Base-by-base conservation (phyloP, 2,888 invertebrate species). In the Drosophila mimica region DNA sequence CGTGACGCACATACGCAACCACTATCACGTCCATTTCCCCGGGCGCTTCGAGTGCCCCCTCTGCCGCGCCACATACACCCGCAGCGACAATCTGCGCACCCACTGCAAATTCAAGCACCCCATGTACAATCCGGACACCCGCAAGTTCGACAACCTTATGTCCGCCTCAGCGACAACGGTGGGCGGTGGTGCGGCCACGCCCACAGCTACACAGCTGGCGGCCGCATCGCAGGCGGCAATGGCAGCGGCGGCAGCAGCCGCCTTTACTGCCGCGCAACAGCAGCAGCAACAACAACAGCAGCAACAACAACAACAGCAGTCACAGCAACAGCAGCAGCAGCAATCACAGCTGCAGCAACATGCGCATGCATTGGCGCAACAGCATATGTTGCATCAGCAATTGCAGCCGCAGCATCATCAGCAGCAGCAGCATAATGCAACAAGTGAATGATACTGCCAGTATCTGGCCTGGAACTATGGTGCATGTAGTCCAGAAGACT, bases 91-190 rank as follows among this genome's bases (percentile, higher is more conserved):
- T 94, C 96, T 97, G 94, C 96, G 97, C 94, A 97, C 97, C 93
- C 97, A 97, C 95, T 97, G 97, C 96, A 97, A 97, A 95, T 97
- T 97, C 95, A 97, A 97, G 94, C 97, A 97, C 94, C 97, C 97
- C 94, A 95, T 95, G 94, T 96, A 95, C 94, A 96, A 96, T 94
- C 96, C 96, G 85, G 97, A 97, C 94, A 96, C 96, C 94, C 95
- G 97, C 95, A 97, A 97, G 94, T 96, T 96, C 94, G 97, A 97
- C 93, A 95, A 95, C 94, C 94, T 95, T 83, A 94, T 95, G 93
- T 94, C 95, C 82, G 94, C 94, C 78, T 94, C 94, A 84, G 92
- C 94, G 84, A 72, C 82, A 36, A 38, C 79, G 28, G 34, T 73
- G 31, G 78, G 77, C 46, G 94, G 94, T 86, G 93, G 94, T 86